These are phyloP conservation scores for Pseudochirops cupreus DNA, from an alignment of 2,797 vertebrate genomes.

Conservation along the genomic window DNA sequence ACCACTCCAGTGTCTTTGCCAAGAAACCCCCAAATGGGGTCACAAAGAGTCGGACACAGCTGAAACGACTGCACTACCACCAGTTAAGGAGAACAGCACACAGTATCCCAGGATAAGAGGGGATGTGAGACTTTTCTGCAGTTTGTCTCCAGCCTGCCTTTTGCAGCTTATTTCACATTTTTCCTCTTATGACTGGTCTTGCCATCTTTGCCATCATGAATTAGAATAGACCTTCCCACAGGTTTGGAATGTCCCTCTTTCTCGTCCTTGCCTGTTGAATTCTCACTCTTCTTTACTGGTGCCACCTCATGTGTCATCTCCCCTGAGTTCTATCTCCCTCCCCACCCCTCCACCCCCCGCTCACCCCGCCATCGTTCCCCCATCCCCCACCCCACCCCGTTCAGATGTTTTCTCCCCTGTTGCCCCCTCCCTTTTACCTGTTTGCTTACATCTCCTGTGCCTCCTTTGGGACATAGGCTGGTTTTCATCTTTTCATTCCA, in stretches of 20 bases:
- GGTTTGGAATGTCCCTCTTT: not conserved
- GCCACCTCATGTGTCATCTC: not conserved
- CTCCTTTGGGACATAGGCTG: not conserved
- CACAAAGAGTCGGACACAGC: not conserved
- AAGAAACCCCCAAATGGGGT: not conserved
- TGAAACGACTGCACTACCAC: not conserved
- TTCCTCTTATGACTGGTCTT: not conserved
- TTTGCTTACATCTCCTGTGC: not conserved
- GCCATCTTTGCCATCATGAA: not conserved
- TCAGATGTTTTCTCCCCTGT: not conserved
- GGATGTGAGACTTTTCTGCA: not conserved
- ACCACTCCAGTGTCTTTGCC: not conserved
- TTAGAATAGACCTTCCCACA: not conserved
- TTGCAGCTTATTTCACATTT: not conserved
- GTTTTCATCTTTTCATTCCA: not conserved
- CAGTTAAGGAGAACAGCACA: not conserved
- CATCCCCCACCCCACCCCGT: not conserved
- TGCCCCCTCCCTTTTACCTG: not conserved
- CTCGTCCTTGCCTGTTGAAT: not conserved
- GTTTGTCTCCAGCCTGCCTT: not conserved
- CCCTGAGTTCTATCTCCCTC: not conserved
- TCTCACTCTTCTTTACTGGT: not conserved
- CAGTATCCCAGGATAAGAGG: not conserved
- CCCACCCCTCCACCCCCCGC: not conserved
- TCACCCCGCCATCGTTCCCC: not conserved